A percentile compares a stretch with the other conserved stretches of the same genome.
These are phyloP conservation scores for Chlamydotis undulata DNA, from an alignment of 2,113 vertebrate genomes.

Conservation along the genomic window DNA sequence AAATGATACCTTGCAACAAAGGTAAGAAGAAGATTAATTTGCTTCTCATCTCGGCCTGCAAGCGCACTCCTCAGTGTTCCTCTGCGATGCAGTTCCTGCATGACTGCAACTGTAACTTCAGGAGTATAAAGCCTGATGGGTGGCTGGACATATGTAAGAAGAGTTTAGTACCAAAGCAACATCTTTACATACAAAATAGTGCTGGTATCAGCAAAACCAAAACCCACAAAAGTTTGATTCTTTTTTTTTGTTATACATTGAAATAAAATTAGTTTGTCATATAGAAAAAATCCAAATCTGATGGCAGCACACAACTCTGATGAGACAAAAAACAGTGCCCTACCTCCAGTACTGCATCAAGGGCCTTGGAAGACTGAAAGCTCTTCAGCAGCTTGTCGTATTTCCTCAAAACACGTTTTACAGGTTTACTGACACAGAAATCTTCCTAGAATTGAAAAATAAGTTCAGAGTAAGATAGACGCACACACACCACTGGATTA, in stretches of 20 bases:
- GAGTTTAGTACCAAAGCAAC: not conserved
- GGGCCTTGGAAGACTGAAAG: conserved; percentile 91
- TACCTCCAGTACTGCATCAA: conserved; percentile 91
- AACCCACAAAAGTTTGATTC: not conserved
- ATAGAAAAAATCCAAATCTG: not conserved
- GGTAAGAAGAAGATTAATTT: conserved; percentile 82
- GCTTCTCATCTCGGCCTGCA: conserved; percentile 91
- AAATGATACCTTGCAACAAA: conserved; percentile 88
- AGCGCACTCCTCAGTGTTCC: conserved; percentile 92
- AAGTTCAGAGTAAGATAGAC: not conserved
- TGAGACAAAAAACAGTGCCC: not conserved
- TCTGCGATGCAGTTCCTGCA: conserved; percentile 92
- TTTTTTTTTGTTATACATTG: not conserved
- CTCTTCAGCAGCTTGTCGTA: conserved; percentile 89
- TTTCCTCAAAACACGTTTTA: conserved; percentile 83
- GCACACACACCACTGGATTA: not conserved
- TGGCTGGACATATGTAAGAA: conserved; percentile 61
- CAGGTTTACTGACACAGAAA: conserved; percentile 87
- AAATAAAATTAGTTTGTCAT: not conserved
- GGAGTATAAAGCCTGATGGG: conserved; percentile 78
- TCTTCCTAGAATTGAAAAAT: conserved; percentile 83
- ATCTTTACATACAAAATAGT: not conserved
- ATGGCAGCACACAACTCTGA: not conserved
- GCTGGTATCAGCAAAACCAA: not conserved
- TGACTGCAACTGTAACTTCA: conserved; percentile 89